Base-by-base conservation (phyloP, 2,797 vertebrate species). In the Perodicticus potto region DNA sequence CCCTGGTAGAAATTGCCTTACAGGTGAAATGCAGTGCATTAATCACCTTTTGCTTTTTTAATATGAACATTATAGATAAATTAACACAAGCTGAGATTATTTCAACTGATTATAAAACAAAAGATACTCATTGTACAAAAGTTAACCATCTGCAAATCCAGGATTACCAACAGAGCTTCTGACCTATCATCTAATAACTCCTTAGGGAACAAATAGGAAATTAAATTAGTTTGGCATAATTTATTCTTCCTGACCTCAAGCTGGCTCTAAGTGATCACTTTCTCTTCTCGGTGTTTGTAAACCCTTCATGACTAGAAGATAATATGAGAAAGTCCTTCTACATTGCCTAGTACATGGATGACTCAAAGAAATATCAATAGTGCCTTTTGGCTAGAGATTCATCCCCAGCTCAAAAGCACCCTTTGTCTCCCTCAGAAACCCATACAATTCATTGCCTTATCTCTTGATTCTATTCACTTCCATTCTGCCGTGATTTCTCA, bases 121-220 rank as follows among this genome's bases (percentile, higher is more conserved):
- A 93, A 94, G 34, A 78, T 78, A 55, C 2, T 86, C 23, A 73
- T n/a, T 85, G 32, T 37, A 80, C 25, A 93, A 95, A 95, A 96
- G 74, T 34, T 55, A 95, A 84, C 37, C 40, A 83, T 43, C 32
- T 81, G 34, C 82, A 93, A 94, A 95, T 87, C 65, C 72, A 94
- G 61, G 61, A 93, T 96, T 94, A 89, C 23, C 9, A 95, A 87
- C 61, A 76, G 55, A 45, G 12, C 25, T 37, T 29, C 70, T 74
- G 17, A 83, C n/a, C 89, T 97, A 59, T 92, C 97, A 96, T 91
- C 86, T 84, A 94, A 95, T 95, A 95, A 94, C 78, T 93, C 89
- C 88, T 94, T 89, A 53, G 80, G 76, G 92, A 96, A 87, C 19
- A 89, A 87, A 97, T 95, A 92, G 94, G 77, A 96, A 97, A 96